Evolutionary conservation across 2,888 invertebrate genomes (phyloP), one percentile per base, ranked within the genome.

Genomic region (Patella depressa): DNA sequence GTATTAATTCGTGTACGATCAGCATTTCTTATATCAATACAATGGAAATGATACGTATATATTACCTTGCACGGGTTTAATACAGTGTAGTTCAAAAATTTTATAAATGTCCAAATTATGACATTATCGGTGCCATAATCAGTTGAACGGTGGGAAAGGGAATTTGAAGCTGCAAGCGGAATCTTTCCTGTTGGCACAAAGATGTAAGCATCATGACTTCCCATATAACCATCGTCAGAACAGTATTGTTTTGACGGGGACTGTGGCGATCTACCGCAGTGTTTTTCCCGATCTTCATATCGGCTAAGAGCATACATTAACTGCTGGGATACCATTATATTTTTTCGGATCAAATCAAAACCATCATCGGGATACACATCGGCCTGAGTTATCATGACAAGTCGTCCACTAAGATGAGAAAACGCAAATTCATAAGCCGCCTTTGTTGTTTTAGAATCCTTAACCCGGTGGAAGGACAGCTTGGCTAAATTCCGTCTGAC

Each of bases 41-140:
- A 77, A n/a, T 77, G 77, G n/a, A 73, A 14, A 69, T 77, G 77
- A 17, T 72, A 77, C 2, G 73, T 53, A 53, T 57, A 53, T 19
- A 77, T 57, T 12, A 77, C 73, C 57, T 77, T 77, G 57, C 77
- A 77, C 2, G 77, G 77, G 73, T 77, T 77, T 55, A 77, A 72
- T 5, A 77, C 77, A 7, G 11, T 24, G 29, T 73, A 77, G n/a
- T 65, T 14, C 19, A 77, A 54, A n/a, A 71, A 19, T 45, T 65
- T 59, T 29, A 73, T 24, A 53, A 77, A 77, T 19, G 73, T 24
- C 77, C 77, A 77, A 9, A 54, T 34, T 24, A 73, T 73, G 12
- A 77, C 53, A 17, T 71, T 57, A 45, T 77, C 77, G 34, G 69
- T 55, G 53, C 77, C 77, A 53, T 53, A 77, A 15, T 59, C 34